Evolutionary conservation across 2,888 invertebrate species (phyloP).

Genomic region (Drosophila infuscata): DNA sequence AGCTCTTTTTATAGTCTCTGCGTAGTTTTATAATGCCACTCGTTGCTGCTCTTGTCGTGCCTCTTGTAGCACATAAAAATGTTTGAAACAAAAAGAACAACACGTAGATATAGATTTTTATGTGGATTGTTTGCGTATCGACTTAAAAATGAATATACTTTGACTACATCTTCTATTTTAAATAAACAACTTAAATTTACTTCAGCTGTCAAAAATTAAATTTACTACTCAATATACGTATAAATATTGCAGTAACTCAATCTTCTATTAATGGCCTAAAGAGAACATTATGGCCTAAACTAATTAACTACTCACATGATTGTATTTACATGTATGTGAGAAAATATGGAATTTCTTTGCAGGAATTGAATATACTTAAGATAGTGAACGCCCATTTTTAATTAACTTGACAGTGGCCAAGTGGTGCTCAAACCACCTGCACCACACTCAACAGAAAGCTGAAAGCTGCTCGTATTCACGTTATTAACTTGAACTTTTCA

Average conservation of each 20-base stretch:
- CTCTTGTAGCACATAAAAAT: constrained; percentile 35
- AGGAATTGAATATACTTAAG: not conserved
- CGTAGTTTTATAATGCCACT: constrained; percentile 9
- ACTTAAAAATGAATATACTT: constrained; percentile 11
- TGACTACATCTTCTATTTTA: not conserved
- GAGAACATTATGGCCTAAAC: not conserved
- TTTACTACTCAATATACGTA: not conserved
- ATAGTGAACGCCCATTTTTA: constrained; percentile 10
- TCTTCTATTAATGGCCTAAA: not conserved
- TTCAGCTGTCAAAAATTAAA: not conserved
- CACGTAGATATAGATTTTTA: constrained; percentile 5
- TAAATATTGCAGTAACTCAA: not conserved
- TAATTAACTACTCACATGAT: not conserved
- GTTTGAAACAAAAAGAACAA: constrained; percentile 6
- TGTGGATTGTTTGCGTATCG: not conserved
- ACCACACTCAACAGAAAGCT: no score
- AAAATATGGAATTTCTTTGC: not conserved
- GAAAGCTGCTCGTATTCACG: no score
- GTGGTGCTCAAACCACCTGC: no score
- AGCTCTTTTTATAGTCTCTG: constrained; percentile 16
- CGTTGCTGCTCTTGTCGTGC: not conserved
- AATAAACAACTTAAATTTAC: not conserved
- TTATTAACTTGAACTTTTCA: no score
- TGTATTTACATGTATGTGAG: not conserved
- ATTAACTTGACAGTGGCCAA: constrained; percentile 5